Percentiles rank a stretch among this genome's conserved stretches.
Conservation (phyloP, 2,888 invertebrate genomes). For the Caenorhabditis macrosperma region DNA sequence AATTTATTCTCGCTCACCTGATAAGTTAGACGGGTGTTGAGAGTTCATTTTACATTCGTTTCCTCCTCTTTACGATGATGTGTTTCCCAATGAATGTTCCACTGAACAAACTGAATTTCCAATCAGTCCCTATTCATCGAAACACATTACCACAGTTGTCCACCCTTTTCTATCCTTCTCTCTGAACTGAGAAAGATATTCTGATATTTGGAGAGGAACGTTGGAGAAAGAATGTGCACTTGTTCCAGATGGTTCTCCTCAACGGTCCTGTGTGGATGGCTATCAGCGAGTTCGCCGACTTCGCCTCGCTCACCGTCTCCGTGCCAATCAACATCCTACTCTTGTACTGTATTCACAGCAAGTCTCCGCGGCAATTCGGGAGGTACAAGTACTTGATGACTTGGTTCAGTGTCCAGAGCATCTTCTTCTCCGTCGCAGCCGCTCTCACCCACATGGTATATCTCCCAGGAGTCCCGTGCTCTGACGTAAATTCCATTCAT, state of each 20-base stretch:
- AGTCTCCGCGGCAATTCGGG: slow-evolving; percentile 28
- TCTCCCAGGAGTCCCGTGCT: background rate
- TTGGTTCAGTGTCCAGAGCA: slow-evolving; percentile 36
- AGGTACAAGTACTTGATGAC: slow-evolving; percentile 31
- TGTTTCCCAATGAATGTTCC: too few relatives aligned
- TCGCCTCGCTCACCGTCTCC: background rate
- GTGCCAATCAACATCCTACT: slow-evolving; percentile 29
- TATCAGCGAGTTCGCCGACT: background rate
- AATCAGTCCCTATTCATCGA: too few relatives aligned
- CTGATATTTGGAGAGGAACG: too few relatives aligned
- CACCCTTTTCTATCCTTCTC: background rate
- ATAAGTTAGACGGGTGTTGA: background rate
- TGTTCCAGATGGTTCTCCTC: slow-evolving; percentile 16
- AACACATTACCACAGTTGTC: too few relatives aligned
- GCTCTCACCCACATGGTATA: slow-evolving; percentile 32
- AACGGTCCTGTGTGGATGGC: slow-evolving; percentile 23
- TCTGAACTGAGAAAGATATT: too few relatives aligned
- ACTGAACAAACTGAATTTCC: too few relatives aligned
- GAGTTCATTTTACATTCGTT: background rate
- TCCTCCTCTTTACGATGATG: too few relatives aligned
- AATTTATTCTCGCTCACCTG: background rate
- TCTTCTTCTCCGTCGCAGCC: slow-evolving; percentile 38
- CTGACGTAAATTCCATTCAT: background rate
- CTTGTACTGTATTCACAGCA: slow-evolving; percentile 30
- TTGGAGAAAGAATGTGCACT: too few relatives aligned